phyloP scores from a whole-genome alignment of 2,113 vertebrate genomes.

The Acrocephalus kingi region DNA sequence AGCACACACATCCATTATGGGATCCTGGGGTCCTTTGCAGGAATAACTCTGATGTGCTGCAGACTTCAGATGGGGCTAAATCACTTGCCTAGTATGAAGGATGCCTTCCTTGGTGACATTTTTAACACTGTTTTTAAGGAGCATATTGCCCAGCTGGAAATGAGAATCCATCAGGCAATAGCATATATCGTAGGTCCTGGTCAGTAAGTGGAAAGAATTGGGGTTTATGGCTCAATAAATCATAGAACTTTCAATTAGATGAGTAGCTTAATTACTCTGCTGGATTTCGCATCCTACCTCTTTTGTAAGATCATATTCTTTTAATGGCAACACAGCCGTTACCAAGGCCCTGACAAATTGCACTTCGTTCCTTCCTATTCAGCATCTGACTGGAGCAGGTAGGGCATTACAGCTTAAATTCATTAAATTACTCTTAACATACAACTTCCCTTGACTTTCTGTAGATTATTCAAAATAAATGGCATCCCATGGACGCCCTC shows the following conservation, averaged over 20 bases:
- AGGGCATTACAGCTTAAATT: background rate
- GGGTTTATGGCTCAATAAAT: constrained; percentile 69
- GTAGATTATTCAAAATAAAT: constrained; percentile 10
- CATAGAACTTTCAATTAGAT: constrained; percentile 64
- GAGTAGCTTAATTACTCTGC: constrained; percentile 63
- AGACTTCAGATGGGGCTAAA: constrained; percentile 27
- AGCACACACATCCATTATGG: background rate
- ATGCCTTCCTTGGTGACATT: constrained; percentile 57
- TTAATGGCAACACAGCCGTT: constrained; percentile 50
- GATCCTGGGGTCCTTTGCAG: background rate
- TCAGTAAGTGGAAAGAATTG: constrained; percentile 71
- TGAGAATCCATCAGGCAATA: constrained; percentile 62
- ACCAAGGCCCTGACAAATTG: constrained; percentile 40
- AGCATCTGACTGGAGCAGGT: constrained; percentile 30
- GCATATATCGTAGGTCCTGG: constrained; percentile 60
- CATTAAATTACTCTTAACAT: background rate
- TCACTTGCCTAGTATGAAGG: constrained; percentile 31
- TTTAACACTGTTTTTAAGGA: constrained; percentile 59
- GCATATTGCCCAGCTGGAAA: constrained; percentile 67
- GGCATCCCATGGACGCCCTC: background rate
- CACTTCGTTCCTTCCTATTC: background rate
- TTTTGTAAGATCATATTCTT: constrained; percentile 49
- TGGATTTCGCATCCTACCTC: constrained; percentile 65
- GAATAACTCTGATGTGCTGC: background rate
- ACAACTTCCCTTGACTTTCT: constrained; percentile 14